Evolutionary conservation across 1,140 invertebrate species (phyloP), one percentile per base, ranked within the genome.

Genomic region (Hycleus phaleratus): DNA sequence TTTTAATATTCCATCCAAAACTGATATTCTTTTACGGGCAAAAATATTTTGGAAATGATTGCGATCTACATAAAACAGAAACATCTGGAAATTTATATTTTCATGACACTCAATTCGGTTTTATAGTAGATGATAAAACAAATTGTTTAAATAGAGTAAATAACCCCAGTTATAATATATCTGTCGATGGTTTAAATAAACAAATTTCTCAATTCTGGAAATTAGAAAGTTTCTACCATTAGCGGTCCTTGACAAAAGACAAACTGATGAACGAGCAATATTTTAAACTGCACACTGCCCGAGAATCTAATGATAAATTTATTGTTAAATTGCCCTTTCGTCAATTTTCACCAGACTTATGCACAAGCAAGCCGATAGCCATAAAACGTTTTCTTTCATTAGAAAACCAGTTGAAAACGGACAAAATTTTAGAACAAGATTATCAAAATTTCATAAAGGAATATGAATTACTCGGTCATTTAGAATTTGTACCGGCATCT

Each of bases 401-500:
- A 18, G 44, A 54, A 54, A 44, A 45, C 4, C 45, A 11, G 46
- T 39, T 54, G 4, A 10, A 12, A 9, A 6, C n/a, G 38, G 7
- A 48, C 25, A 4, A 24, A n/a, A 25, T n/a, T 2, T 8, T 56
- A 11, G 4, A 25, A n/a, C 25, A 49, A 9, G 12, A 39, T 42
- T 49, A 59, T 58, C 66, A 11, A 43, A 58, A 60, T 3, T 70
- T 73, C 24, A 65, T 75, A 38, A 49, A 60, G n/a, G 68, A 70
- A 42, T 73, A 72, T 58, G 26, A 64, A 50, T 26, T 45, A 6
- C 52, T 70, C 24, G 62, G 62, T 2, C 69, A 74, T 42, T 68
- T 71, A 65, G 49, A 52, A 26, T n/a, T n/a, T n/a, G n/a, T n/a
- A n/a, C n/a, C n/a, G n/a, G 10, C 71, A 74, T 51, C 64, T 63